phyloP scores from a whole-genome alignment of 2,888 invertebrate genomes.

The Cephus nigrinus region DNA sequence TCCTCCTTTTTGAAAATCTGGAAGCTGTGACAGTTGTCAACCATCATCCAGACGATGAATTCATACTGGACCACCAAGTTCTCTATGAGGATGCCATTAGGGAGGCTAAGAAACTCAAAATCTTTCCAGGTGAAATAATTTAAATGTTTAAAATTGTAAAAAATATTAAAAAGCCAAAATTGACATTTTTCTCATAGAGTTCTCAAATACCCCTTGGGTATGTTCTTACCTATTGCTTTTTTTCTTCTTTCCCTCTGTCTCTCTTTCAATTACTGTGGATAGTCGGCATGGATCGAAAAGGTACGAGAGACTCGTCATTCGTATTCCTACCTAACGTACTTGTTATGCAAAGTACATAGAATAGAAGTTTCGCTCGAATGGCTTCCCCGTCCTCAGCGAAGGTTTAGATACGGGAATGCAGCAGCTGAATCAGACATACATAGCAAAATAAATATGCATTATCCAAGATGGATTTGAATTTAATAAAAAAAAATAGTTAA shows the following conservation, averaged over 20 bases:
- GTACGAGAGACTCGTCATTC: constrained; percentile 25
- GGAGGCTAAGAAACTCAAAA: constrained; percentile 68
- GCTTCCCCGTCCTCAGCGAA: not conserved
- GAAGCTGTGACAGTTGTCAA: constrained; percentile 55
- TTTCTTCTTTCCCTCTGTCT: constrained; percentile 6
- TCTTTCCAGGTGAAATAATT: constrained; percentile 63
- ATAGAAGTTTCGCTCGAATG: not conserved
- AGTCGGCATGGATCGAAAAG: constrained; percentile 40
- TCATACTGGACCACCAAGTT: constrained; percentile 74
- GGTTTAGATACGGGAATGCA: not conserved
- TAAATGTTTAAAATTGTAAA: not conserved
- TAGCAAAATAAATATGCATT: not conserved
- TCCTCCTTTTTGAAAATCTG: constrained; percentile 41
- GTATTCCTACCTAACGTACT: not conserved
- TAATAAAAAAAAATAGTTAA: too few species aligned
- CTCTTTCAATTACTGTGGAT: constrained; percentile 12
- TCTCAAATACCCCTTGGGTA: not conserved
- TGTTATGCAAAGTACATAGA: not conserved
- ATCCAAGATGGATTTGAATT: too few species aligned
- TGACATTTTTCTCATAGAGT: not conserved
- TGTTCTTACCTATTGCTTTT: not conserved
- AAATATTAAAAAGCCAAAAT: not conserved
- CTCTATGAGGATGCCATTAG: constrained; percentile 71
- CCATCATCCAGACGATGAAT: constrained; percentile 69
- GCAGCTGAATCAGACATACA: not conserved